A percentile compares a stretch with the other conserved stretches of the same genome.
These are phyloP conservation scores for Drosophila fulvimacula DNA, from an alignment of 2,888 invertebrate species.

Conservation along the genomic window DNA sequence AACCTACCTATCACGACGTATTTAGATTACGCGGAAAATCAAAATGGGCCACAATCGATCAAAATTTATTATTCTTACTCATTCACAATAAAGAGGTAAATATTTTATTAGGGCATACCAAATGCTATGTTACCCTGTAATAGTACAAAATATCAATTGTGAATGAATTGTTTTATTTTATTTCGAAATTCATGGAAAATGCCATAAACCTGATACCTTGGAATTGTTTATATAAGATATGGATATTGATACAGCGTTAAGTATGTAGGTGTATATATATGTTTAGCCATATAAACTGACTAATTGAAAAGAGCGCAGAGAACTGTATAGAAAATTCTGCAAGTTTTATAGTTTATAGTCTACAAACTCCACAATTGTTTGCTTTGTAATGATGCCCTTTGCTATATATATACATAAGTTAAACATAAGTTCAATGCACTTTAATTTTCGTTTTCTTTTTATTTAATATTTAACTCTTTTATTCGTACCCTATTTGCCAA, in stretches of 20 bases:
- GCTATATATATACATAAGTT: background rate
- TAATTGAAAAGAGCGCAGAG: background rate
- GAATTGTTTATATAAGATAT: background rate
- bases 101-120: background rate
- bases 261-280: background rate
- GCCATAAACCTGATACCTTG: background rate
- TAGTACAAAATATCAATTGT: background rate
- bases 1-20: background rate
- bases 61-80: background rate
- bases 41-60: background rate
- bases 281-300: background rate
- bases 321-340: background rate
- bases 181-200: background rate
- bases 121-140: background rate
- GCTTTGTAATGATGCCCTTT: background rate
- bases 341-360: background rate
- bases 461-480: background rate
- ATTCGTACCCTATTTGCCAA: constrained; percentile 21
- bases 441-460: constrained; percentile 5
- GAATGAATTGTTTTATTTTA: background rate
- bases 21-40: background rate
- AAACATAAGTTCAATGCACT: constrained; percentile 44
- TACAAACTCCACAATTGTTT: background rate
- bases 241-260: background rate
- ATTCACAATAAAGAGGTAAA: background rate